Conservation (phyloP, 1,140 invertebrate species). For the Chionoecetes opilio region DNA sequence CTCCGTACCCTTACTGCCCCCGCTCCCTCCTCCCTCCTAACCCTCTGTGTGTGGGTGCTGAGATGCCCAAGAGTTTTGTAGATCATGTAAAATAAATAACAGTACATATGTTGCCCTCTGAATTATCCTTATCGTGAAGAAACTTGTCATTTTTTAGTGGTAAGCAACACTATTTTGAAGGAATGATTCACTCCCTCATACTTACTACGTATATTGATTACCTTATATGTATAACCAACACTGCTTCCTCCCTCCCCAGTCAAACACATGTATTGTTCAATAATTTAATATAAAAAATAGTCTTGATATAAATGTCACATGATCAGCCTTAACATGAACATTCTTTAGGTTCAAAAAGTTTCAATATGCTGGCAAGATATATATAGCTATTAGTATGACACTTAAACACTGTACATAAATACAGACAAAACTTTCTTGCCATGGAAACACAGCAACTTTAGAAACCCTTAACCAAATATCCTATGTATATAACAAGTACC, state of each 20-base stretch:
- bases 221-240: too few relatives aligned
- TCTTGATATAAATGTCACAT: neutral
- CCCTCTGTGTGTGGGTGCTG: slow-evolving; percentile 8
- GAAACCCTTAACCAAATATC: too few relatives aligned
- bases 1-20: neutral
- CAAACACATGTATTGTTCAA: neutral
- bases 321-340: neutral
- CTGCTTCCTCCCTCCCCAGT: too few relatives aligned
- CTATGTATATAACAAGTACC: too few relatives aligned
- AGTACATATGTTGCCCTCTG: neutral
- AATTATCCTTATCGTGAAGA: neutral
- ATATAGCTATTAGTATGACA: neutral
- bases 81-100: slow-evolving; percentile 31
- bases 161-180: too few relatives aligned
- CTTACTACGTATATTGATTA: too few relatives aligned
- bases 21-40: neutral
- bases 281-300: neutral
- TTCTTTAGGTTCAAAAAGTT: neutral
- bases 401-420: too few relatives aligned
- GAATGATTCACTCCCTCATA: too few relatives aligned
- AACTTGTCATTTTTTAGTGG: too few relatives aligned
- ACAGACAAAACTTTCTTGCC: too few relatives aligned
- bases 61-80: slow-evolving; percentile 19
- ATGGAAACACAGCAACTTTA: too few relatives aligned
- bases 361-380: neutral